A percentile compares a stretch with the other conserved stretches of the same genome.
Conservation (phyloP, 2,888 invertebrate species). For the Phania funesta region DNA sequence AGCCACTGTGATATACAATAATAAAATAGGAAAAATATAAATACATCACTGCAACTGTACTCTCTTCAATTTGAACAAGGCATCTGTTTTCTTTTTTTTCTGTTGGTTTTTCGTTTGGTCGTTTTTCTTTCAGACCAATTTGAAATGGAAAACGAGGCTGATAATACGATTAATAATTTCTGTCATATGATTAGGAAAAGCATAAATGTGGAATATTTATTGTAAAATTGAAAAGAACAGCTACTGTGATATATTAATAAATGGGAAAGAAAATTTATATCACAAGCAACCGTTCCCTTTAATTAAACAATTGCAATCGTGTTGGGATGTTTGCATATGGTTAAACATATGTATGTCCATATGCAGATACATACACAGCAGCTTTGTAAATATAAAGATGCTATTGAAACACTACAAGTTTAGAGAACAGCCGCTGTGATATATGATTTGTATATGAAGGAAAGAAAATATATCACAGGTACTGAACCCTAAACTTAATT, state of each 20-base stretch:
- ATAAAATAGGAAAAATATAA: constrained; percentile 26
- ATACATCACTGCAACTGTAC: constrained; percentile 71
- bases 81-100: constrained; percentile 10
- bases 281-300: constrained; percentile 74
- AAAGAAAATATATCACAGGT: constrained; percentile 74
- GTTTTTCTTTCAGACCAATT: no score
- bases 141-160: no score
- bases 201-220: constrained; percentile 29
- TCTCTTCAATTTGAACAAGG: constrained; percentile 64
- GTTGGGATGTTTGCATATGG: background rate
- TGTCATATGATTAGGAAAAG: background rate
- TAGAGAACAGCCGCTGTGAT: constrained; percentile 81
- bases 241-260: constrained; percentile 78
- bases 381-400: background rate
- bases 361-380: no score
- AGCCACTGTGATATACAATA: constrained; percentile 73
- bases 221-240: constrained; percentile 78
- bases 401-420: constrained; percentile 69
- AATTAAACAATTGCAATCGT: constrained; percentile 69
- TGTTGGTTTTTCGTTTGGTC: background rate
- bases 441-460: constrained; percentile 69
- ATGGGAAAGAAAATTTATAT: constrained; percentile 68
- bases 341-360: no score
- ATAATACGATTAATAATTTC: no score
- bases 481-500: constrained; percentile 74